Evolutionary conservation across 2,797 vertebrate genomes (phyloP).

Genomic region (Cercopithecus petaurista): DNA sequence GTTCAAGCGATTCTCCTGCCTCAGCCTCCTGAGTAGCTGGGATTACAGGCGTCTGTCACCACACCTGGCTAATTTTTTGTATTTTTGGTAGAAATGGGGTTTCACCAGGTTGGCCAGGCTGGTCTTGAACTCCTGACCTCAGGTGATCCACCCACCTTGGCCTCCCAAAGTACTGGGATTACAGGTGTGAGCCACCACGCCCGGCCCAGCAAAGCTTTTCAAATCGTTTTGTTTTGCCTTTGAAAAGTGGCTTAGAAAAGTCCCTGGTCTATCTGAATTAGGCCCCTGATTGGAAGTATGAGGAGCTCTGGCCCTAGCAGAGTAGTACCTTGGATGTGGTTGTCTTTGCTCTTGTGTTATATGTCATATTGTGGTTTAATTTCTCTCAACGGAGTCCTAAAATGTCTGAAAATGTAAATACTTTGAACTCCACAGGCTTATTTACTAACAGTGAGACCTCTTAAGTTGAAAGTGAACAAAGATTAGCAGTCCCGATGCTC

Average conservation of each 20-base stretch:
- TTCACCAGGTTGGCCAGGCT: no score
- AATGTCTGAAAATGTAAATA: neutral
- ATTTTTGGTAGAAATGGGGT: no score
- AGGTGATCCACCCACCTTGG: no score
- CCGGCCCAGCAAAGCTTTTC: neutral
- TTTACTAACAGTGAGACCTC: neutral
- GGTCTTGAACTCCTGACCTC: no score
- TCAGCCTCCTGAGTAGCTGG: no score
- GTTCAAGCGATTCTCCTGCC: no score
- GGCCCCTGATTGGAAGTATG: no score
- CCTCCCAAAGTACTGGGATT: no score
- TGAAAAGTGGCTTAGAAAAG: neutral
- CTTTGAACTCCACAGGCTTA: neutral
- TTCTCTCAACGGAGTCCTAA: neutral
- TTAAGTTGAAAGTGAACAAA: neutral
- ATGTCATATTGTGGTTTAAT: neutral
- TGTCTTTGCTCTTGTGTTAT: neutral
- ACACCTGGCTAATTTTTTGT: no score
- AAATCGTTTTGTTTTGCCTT: neutral
- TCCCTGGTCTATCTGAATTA: neutral
- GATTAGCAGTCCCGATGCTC: neutral
- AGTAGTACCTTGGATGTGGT: neutral
- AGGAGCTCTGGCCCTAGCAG: no score
- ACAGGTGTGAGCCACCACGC: no score
- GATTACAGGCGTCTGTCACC: no score